These are phyloP conservation scores for Cisticola juncidis DNA, from an alignment of 2,113 vertebrate genomes.

Conservation along the genomic window DNA sequence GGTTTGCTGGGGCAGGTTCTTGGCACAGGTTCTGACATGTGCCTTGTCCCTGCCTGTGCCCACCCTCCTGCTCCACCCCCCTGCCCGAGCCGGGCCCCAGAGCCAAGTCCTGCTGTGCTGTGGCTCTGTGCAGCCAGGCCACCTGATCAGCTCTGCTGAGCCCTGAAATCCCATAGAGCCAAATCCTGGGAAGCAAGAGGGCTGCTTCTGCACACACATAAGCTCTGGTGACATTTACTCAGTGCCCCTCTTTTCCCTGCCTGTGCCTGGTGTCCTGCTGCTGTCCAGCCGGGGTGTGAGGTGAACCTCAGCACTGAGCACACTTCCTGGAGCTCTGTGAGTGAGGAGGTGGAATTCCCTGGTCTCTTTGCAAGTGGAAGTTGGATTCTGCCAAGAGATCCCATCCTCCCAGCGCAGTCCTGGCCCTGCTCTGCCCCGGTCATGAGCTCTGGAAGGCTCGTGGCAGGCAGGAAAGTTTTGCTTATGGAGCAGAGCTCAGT, in stretches of 20 bases:
- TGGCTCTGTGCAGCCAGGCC: fast-evolving
- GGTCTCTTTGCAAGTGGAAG: not conserved
- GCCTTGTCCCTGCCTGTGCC: not conserved
- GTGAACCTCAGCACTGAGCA: not conserved
- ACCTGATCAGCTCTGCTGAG: not conserved
- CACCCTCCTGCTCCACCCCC: not conserved
- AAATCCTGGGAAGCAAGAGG: not conserved
- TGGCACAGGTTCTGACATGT: fast-evolving
- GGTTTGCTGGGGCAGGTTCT: not conserved
- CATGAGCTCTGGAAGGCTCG: not conserved
- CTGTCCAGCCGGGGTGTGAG: not conserved
- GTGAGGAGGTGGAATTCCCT: not conserved
- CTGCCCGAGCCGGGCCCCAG: fast-evolving
- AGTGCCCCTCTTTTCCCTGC: not conserved
- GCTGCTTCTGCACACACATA: not conserved
- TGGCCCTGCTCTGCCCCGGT: not conserved
- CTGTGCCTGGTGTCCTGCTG: not conserved
- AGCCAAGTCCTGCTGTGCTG: not conserved
- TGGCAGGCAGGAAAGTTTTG: not conserved
- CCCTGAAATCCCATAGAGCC: fast-evolving
- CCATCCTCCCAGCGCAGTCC: not conserved
- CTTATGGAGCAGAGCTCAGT: not conserved
- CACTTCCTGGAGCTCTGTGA: not conserved
- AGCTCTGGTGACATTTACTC: not conserved
- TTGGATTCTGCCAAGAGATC: not conserved